Conservation (phyloP, 64 coral and sea anemone species). For the Actinia equina region DNA sequence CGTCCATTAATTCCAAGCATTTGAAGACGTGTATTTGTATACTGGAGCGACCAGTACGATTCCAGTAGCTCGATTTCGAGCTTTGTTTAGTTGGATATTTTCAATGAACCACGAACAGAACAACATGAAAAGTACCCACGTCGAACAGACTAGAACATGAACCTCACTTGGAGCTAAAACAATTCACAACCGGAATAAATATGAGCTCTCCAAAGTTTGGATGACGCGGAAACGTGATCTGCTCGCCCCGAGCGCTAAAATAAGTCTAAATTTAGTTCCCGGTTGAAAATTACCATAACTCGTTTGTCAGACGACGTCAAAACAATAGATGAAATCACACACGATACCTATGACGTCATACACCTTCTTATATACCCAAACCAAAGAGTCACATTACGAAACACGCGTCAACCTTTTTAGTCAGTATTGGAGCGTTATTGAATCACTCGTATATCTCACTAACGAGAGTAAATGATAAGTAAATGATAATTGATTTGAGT, state of each 20-base stretch:
- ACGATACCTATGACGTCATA: constrained; percentile 90
- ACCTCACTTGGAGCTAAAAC: constrained; percentile 47
- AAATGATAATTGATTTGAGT: background rate
- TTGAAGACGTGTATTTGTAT: background rate
- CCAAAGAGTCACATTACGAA: background rate
- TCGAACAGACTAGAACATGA: constrained; percentile 24
- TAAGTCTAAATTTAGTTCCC: constrained; percentile 86
- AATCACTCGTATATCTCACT: background rate
- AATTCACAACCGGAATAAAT: constrained; percentile 65
- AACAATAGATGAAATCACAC: constrained; percentile 93
- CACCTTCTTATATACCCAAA: background rate
- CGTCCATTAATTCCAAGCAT: constrained; percentile 13
- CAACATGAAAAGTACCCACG: constrained; percentile 17
- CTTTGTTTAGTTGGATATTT: background rate
- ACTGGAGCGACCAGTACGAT: background rate
- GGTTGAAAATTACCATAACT: constrained; percentile 87
- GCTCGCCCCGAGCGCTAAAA: constrained; percentile 82
- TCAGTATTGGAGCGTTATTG: background rate
- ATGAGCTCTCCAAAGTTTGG: constrained; percentile 38
- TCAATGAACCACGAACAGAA: constrained; percentile 12
- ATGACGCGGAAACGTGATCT: constrained; percentile 83
- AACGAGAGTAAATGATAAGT: background rate
- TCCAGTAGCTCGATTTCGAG: background rate
- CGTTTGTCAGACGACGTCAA: constrained; percentile 79
- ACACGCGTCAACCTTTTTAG: background rate